Evolutionary conservation across 2,888 invertebrate species (phyloP).

Genomic region (Sphaerophoria rueppellii): DNA sequence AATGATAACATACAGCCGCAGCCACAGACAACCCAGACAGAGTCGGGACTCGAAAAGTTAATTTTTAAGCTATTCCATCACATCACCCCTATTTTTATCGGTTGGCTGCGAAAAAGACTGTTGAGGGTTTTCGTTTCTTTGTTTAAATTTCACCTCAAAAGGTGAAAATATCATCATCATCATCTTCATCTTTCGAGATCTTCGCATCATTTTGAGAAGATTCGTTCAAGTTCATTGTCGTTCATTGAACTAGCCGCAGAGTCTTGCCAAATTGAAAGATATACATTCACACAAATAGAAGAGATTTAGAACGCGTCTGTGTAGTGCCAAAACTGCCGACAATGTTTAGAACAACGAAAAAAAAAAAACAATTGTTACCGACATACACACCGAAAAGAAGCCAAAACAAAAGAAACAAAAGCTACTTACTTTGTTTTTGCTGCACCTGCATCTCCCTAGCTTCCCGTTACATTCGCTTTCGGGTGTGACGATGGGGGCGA

Average conservation of each 20-base stretch:
- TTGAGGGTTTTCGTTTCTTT: slow-evolving; percentile 9
- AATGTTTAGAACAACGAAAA: background rate
- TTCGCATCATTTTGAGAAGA: background rate
- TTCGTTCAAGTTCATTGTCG: slow-evolving; percentile 70
- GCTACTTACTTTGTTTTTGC: slow-evolving; percentile 54
- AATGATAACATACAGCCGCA: background rate
- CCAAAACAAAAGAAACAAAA: background rate
- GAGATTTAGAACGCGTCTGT: slow-evolving; percentile 22
- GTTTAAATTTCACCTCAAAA: slow-evolving; percentile 1
- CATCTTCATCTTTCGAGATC: no score
- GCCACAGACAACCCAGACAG: slow-evolving; percentile 24
- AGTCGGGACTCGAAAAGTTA: background rate
- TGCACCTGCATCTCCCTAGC: slow-evolving; percentile 23
- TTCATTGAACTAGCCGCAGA: slow-evolving; percentile 61
- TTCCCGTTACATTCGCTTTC: no score
- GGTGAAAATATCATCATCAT: no score
- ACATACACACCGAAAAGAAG: background rate
- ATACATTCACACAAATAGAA: background rate
- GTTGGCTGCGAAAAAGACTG: background rate
- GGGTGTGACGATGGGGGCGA: background rate
- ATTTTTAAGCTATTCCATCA: background rate
- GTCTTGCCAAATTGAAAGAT: background rate
- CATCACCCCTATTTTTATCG: slow-evolving; percentile 5
- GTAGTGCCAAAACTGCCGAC: background rate
- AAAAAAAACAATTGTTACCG: background rate